These are phyloP conservation scores for Strigops habroptila DNA, from an alignment of 2,113 vertebrate species.

Conservation along the genomic window DNA sequence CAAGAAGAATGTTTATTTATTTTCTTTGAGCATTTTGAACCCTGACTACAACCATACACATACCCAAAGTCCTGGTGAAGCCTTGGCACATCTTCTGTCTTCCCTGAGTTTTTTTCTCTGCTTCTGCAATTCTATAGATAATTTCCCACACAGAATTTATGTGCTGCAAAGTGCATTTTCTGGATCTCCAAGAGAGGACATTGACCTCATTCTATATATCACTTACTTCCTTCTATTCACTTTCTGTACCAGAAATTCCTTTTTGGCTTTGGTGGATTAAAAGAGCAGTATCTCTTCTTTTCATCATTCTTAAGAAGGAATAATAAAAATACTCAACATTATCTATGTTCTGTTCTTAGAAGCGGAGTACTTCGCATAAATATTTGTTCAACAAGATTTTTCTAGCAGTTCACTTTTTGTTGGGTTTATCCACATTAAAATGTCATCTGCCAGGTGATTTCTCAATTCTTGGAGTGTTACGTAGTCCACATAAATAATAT, in stretches of 20 bases:
- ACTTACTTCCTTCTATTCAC: not conserved
- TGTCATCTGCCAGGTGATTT: not conserved
- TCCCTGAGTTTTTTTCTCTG: not conserved
- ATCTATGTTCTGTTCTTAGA: not conserved
- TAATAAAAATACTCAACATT: not conserved
- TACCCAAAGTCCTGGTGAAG: not conserved
- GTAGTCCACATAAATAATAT: not conserved
- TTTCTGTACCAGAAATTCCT: not conserved
- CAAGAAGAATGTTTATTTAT: not conserved
- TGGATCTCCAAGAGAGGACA: not conserved
- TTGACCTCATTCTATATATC: not conserved
- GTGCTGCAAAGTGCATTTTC: not conserved
- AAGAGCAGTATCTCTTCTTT: not conserved
- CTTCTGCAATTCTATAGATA: not conserved
- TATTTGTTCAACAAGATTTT: constrained; percentile 6
- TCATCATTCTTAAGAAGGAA: not conserved
- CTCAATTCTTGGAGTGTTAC: not conserved
- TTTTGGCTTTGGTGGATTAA: not conserved
- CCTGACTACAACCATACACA: not conserved
- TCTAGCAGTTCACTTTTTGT: not conserved
- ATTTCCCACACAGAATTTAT: not conserved
- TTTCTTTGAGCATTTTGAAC: not conserved
- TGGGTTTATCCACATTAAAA: not conserved
- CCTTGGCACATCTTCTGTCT: not conserved
- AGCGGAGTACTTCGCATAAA: not conserved